These are phyloP conservation scores for Cnemophilus loriae DNA, from an alignment of 2,113 vertebrate genomes.

Conservation along the genomic window DNA sequence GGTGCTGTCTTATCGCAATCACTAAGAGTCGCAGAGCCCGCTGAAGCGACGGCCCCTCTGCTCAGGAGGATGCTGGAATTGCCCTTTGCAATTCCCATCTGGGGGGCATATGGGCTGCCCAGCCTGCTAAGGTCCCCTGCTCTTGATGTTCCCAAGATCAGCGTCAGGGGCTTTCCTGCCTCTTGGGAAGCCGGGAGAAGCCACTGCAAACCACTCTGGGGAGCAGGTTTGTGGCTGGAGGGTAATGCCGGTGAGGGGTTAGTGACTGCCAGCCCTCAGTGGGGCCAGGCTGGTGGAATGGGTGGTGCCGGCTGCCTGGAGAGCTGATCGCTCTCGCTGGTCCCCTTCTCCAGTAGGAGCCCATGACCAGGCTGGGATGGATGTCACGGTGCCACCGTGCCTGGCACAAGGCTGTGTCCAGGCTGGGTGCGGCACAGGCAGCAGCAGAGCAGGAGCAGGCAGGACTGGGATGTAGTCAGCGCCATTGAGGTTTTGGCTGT, in stretches of 20 bases:
- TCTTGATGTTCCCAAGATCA: not conserved
- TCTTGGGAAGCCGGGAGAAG: not conserved
- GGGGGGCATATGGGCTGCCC: fast-evolving
- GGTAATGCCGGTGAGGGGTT: not conserved
- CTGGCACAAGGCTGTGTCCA: not conserved
- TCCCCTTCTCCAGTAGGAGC: not conserved
- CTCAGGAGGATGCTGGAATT: not conserved
- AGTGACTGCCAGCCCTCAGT: not conserved
- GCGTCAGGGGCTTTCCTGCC: not conserved
- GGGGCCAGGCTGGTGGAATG: fast-evolving
- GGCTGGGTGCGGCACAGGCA: not conserved
- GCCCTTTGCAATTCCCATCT: not conserved
- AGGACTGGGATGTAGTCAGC: not conserved
- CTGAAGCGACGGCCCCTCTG: not conserved
- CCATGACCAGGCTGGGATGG: fast-evolving
- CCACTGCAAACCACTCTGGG: not conserved
- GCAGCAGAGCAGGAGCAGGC: not conserved
- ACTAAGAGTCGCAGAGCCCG: not conserved
- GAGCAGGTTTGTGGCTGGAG: not conserved
- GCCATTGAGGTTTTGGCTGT: fast-evolving
- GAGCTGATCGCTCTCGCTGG: not conserved
- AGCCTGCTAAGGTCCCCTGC: not conserved
- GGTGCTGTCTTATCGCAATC: fast-evolving
- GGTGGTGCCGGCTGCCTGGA: not conserved
- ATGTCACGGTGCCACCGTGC: not conserved